phyloP scores from a whole-genome alignment of 2,797 vertebrate genomes.

The Periophthalmus magnuspinnatus region DNA sequence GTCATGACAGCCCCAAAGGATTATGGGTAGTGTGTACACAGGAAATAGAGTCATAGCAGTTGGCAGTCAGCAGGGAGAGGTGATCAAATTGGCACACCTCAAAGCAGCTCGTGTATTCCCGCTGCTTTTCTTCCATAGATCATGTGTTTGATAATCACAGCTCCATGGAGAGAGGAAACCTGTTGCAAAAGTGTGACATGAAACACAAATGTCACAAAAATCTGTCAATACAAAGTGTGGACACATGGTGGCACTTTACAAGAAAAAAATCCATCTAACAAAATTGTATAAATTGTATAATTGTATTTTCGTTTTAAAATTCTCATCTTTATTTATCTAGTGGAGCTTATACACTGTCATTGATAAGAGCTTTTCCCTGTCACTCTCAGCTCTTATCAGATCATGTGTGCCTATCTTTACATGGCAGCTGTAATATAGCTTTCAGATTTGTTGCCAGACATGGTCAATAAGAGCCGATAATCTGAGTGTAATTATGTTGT shows the following conservation, averaged over 20 bases:
- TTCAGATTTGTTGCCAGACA: slow-evolving; percentile 17
- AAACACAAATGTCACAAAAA: not conserved
- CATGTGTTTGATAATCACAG: not conserved
- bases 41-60: slow-evolving; percentile 14
- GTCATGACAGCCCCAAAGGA: too few relatives aligned
- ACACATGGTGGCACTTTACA: not conserved
- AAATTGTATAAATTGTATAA: too few relatives aligned
- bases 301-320: too few relatives aligned
- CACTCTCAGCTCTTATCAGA: slow-evolving; percentile 35
- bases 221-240: not conserved
- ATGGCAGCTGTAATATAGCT: slow-evolving; percentile 10
- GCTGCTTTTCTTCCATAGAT: slow-evolving; percentile 16
- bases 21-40: not conserved
- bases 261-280: too few relatives aligned
- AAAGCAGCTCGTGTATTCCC: slow-evolving; percentile 21
- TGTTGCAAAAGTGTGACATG: not conserved
- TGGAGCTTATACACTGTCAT: too few relatives aligned
- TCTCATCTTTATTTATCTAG: too few relatives aligned
- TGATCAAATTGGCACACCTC: not conserved
- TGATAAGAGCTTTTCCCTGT: not conserved
- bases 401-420: slow-evolving; percentile 24
- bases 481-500: too few relatives aligned
- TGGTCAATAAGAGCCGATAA: slow-evolving; percentile 16
- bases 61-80: slow-evolving; percentile 14
- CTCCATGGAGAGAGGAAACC: not conserved